Percentiles rank a stretch among this genome's conserved stretches.
Evolutionary conservation across 2,113 vertebrate species (phyloP).

Genomic region (Bothrops jararaca): DNA sequence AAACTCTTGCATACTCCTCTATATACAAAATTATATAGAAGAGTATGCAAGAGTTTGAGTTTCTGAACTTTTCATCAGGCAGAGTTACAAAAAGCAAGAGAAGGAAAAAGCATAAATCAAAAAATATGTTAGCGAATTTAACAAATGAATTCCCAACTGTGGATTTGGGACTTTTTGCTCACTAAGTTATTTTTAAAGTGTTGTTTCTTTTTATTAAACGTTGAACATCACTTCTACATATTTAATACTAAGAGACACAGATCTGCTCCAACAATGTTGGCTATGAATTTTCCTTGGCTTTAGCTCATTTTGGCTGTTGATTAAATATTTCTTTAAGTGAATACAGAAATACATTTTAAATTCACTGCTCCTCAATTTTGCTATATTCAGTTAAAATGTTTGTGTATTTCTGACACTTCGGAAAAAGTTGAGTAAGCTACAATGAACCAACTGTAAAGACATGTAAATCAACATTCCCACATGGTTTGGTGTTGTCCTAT

Average conservation of each 20-base stretch:
- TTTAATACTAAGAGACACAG: background rate
- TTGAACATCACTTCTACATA: background rate
- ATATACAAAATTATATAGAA: background rate
- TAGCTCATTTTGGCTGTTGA: background rate
- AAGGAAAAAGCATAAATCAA: background rate
- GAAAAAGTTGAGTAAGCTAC: background rate
- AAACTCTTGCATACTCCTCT: background rate
- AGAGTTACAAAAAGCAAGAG: background rate
- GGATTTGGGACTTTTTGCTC: background rate
- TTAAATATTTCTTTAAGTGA: background rate
- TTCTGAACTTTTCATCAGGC: background rate
- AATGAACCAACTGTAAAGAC: background rate
- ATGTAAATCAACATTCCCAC: background rate
- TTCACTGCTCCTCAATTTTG: background rate
- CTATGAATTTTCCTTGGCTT: background rate
- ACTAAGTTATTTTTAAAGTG: background rate
- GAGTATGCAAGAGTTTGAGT: background rate
- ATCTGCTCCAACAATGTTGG: background rate
- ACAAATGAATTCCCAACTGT: background rate
- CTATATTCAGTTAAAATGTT: background rate
- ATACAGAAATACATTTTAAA: background rate
- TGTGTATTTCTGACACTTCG: background rate
- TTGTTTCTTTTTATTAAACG: background rate
- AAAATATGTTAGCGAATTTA: background rate
- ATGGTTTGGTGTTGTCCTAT: background rate